phyloP scores from a whole-genome alignment of 2,888 invertebrate species.

The Pandemis cinnamomeana region DNA sequence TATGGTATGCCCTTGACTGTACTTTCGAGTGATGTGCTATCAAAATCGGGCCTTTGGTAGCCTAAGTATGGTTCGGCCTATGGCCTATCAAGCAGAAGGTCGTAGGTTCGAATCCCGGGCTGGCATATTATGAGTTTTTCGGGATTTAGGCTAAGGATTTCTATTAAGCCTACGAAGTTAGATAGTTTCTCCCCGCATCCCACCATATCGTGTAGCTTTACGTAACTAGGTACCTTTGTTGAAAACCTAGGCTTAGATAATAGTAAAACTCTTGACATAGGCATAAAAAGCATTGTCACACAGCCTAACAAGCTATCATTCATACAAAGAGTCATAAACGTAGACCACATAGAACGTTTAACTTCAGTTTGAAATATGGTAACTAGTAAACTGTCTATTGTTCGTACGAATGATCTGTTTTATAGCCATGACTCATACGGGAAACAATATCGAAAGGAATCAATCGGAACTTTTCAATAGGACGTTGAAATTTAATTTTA shows the following conservation, averaged over 20 bases:
- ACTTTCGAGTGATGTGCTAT: no score
- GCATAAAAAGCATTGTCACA: background rate
- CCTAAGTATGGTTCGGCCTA: no score
- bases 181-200: no score
- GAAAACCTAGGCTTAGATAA: background rate
- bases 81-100: no score
- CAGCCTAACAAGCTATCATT: background rate
- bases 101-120: no score
- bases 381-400: constrained; percentile 57
- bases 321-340: constrained; percentile 18
- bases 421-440: constrained; percentile 54
- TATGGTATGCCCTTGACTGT: no score
- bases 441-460: constrained; percentile 48
- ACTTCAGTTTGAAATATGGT: constrained; percentile 47
- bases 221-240: no score
- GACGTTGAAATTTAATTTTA: constrained; percentile 43
- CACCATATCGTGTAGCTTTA: no score
- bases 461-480: constrained; percentile 47
- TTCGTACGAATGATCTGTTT: constrained; percentile 49
- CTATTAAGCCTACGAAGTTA: no score
- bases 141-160: no score
- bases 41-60: no score
- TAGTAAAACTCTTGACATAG: background rate
- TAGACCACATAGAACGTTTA: constrained; percentile 14
- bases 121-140: no score